Evolutionary conservation across 2,113 vertebrate genomes (phyloP).

Genomic region (Oncorhynchus tshawytscha): DNA sequence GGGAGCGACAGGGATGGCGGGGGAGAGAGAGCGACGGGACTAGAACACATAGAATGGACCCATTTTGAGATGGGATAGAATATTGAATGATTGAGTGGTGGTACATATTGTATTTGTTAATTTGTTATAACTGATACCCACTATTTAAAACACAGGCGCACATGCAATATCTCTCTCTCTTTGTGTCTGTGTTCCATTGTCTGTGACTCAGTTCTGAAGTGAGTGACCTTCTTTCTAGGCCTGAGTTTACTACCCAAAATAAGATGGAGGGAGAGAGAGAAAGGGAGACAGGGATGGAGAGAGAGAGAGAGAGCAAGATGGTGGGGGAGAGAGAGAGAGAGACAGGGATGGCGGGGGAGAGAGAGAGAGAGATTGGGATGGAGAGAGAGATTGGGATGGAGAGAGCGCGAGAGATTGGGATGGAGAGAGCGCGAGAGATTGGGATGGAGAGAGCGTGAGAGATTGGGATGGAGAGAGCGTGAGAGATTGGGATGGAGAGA

Average conservation of each 20-base stretch:
- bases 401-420: slow-evolving; percentile 37
- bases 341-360: slow-evolving; percentile 13
- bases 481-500: too few species aligned
- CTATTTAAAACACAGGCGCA: slow-evolving; percentile 52
- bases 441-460: too few species aligned
- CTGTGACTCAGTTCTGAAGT: slow-evolving; percentile 55
- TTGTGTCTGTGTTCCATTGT: slow-evolving; percentile 2
- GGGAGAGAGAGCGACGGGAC: background rate
- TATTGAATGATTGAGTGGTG: background rate
- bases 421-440: background rate
- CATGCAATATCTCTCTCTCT: too few species aligned
- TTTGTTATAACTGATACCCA: too few species aligned
- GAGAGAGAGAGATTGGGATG: background rate
- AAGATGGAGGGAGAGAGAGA: slow-evolving; percentile 11
- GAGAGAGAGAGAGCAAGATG: slow-evolving; percentile 11
- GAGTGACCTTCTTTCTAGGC: too few species aligned
- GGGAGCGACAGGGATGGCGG: too few species aligned
- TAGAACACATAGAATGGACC: slow-evolving; percentile 28
- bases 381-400: background rate
- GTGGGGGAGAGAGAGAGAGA: background rate
- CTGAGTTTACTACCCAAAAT: too few species aligned
- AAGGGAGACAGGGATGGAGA: slow-evolving; percentile 30
- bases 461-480: background rate
- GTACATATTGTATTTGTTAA: background rate
- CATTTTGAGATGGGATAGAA: slow-evolving; percentile 32